phyloP scores from a whole-genome alignment of 1,140 invertebrate genomes.

The Drosophila simulans region DNA sequence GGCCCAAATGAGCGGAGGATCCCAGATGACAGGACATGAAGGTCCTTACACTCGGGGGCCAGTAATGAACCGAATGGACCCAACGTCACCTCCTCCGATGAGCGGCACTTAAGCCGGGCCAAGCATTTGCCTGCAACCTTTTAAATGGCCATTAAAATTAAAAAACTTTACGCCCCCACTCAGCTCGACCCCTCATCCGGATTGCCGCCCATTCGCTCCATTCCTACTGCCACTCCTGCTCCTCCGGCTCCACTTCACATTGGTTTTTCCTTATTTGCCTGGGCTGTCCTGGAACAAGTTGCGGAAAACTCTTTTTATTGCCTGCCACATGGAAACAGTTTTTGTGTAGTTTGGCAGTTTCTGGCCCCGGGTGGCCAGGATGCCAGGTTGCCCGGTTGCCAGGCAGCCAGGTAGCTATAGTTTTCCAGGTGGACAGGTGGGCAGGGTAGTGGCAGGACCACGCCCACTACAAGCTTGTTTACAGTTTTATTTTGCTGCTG shows the following conservation, averaged over 20 bases:
- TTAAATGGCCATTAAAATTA: constrained; percentile 75
- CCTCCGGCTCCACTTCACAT: no score
- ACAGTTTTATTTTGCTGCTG: constrained; percentile 27
- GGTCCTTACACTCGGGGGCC: not conserved
- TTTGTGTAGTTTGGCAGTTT: constrained; percentile 50
- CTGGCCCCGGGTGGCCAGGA: constrained; percentile 9
- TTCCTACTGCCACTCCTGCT: not conserved
- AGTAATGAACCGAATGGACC: constrained; percentile 27
- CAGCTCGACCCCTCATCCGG: constrained; percentile 6
- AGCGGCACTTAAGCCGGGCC: constrained; percentile 30
- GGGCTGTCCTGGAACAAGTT: constrained; percentile 45
- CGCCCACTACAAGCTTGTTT: constrained; percentile 12
- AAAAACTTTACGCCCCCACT: constrained; percentile 63
- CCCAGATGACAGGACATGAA: not conserved
- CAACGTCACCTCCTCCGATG: not conserved
- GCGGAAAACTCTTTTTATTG: constrained; percentile 61
- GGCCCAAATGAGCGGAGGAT: constrained; percentile 3
- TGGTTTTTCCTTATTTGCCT: not conserved
- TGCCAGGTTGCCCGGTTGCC: not conserved
- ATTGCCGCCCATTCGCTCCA: not conserved
- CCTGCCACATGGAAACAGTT: constrained; percentile 64
- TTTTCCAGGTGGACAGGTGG: constrained; percentile 6
- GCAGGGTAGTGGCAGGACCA: not conserved
- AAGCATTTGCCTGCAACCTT: constrained; percentile 54
- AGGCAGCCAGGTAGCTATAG: not conserved